Percentiles rank a stretch among this genome's conserved stretches.
Evolutionary conservation across 1,140 invertebrate species (phyloP).

Genomic region (Drosophila punjabiensis): DNA sequence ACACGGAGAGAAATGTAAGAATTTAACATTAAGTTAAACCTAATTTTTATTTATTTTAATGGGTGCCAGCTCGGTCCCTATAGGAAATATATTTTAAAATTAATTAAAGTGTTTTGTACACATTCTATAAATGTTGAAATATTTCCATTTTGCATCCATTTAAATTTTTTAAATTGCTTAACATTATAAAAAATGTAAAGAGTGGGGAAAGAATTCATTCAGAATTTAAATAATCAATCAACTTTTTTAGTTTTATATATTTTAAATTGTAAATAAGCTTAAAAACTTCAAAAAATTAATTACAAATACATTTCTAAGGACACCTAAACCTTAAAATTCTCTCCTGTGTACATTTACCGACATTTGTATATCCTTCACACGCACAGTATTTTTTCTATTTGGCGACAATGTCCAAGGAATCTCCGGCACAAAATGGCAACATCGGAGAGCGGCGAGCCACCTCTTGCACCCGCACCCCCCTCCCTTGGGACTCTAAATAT

Average conservation of each 20-base stretch:
- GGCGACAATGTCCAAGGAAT: conserved; percentile 74
- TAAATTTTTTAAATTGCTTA: neutral
- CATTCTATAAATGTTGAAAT: too few species aligned
- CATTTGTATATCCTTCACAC: conserved; percentile 38
- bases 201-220: fast-evolving
- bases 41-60: conserved; percentile 1
- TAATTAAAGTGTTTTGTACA: too few species aligned
- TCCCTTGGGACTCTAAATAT: conserved; percentile 48
- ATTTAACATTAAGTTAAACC: neutral
- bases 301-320: neutral
- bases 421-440: conserved; percentile 74
- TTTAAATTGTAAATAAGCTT: neutral
- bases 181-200: neutral
- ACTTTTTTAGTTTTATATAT: neutral
- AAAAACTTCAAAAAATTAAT: neutral
- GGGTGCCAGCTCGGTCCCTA: too few species aligned
- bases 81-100: neutral
- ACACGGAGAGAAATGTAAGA: neutral
- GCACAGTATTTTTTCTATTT: conserved; percentile 65
- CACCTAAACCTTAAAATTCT: neutral
- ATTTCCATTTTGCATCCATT: neutral
- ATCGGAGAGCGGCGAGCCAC: conserved; percentile 27
- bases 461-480: neutral
- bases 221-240: neutral
- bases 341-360: neutral